These are phyloP conservation scores for Callosobruchus maculatus DNA, from an alignment of 2,888 invertebrate genomes.

Conservation along the genomic window DNA sequence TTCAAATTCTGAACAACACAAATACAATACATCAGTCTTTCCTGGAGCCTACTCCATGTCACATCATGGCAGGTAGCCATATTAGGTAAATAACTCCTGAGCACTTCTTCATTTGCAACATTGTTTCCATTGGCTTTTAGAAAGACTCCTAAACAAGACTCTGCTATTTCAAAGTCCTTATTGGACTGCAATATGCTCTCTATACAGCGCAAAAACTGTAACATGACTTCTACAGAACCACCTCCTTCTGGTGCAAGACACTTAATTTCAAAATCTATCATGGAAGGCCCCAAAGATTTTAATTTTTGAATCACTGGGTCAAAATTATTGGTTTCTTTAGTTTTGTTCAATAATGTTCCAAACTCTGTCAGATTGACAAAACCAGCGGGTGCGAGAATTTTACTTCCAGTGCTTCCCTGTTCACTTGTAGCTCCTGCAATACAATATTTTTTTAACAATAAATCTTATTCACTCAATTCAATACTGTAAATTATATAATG, in stretches of 20 bases:
- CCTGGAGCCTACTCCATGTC: slow-evolving; percentile 66
- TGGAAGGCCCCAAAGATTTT: slow-evolving; percentile 74
- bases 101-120: slow-evolving; percentile 55
- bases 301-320: slow-evolving; percentile 57
- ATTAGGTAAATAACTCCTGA: slow-evolving; percentile 55
- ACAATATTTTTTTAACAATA: too few relatives aligned
- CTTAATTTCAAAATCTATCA: slow-evolving; percentile 83
- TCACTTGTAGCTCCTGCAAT: slow-evolving; percentile 41
- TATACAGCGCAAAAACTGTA: slow-evolving; percentile 74
- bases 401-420: slow-evolving; percentile 34
- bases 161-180: slow-evolving; percentile 82
- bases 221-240: slow-evolving; percentile 67
- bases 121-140: slow-evolving; percentile 72
- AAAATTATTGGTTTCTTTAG: slow-evolving; percentile 54
- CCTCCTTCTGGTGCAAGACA: slow-evolving; percentile 75
- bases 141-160: slow-evolving; percentile 85
- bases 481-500: too few relatives aligned
- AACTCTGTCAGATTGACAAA: slow-evolving; percentile 67
- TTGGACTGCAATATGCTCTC: slow-evolving; percentile 68
- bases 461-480: too few relatives aligned
- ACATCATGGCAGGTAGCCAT: slow-evolving; percentile 59
- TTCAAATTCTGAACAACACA: slow-evolving; percentile 74
- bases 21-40: slow-evolving; percentile 68
- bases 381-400: slow-evolving; percentile 56
- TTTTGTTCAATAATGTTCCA: slow-evolving; percentile 59